phyloP scores from a whole-genome alignment of 2,888 invertebrate genomes.

The Eilema depressum region DNA sequence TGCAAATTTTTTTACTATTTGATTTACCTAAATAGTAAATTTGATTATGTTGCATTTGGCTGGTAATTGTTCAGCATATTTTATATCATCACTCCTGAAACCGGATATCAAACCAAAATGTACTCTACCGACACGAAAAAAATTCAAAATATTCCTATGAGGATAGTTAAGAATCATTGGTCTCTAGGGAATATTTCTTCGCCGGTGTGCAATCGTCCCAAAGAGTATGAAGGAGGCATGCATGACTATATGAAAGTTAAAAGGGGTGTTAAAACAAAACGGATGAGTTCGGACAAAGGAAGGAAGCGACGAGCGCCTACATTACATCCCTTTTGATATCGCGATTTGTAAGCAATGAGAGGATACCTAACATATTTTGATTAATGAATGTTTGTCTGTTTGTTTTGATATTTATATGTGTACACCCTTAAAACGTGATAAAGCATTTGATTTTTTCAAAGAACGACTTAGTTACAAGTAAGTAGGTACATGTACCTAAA shows the following conservation, averaged over 20 bases:
- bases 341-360: slow-evolving; percentile 67
- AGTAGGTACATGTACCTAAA: too few relatives aligned
- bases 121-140: neutral
- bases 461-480: neutral
- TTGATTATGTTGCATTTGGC: too few relatives aligned
- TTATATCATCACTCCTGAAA: too few relatives aligned
- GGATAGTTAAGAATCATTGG: neutral
- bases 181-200: slow-evolving; percentile 22
- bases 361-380: slow-evolving; percentile 83
- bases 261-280: slow-evolving; percentile 87
- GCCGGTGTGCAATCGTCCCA: slow-evolving; percentile 57
- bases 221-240: slow-evolving; percentile 70
- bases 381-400: slow-evolving; percentile 70
- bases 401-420: slow-evolving; percentile 13
- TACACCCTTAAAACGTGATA: slow-evolving; percentile 16
- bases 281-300: slow-evolving; percentile 85
- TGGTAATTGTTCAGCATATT: too few relatives aligned
- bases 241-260: slow-evolving; percentile 81
- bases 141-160: neutral
- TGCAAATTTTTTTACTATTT: too few relatives aligned
- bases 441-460: slow-evolving; percentile 12
- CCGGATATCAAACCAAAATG: too few relatives aligned
- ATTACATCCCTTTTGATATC: slow-evolving; percentile 80
- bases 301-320: slow-evolving; percentile 79
- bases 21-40: too few relatives aligned